These are phyloP conservation scores for Cherax destructor DNA, from an alignment of 1,140 invertebrate species.

Conservation along the genomic window DNA sequence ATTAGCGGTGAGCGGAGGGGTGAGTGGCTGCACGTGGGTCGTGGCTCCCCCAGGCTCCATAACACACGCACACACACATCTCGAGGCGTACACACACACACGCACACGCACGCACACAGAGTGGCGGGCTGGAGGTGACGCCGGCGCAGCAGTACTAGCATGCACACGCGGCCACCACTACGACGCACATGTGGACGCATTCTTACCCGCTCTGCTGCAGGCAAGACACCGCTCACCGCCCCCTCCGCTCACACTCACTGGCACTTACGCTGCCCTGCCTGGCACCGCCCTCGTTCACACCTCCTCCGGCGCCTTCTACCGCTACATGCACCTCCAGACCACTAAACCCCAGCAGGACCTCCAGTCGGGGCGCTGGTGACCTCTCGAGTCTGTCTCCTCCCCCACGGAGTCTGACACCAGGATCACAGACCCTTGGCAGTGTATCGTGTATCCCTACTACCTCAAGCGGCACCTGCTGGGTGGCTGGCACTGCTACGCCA, in stretches of 20 bases:
- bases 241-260: conserved; percentile 58
- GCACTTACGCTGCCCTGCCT: conserved; percentile 27
- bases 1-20: background rate
- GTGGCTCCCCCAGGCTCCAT: conserved; percentile 25
- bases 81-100: conserved; percentile 39
- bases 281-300: conserved; percentile 37
- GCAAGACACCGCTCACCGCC: conserved; percentile 52
- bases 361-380: background rate
- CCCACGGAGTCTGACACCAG: conserved; percentile 20
- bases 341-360: background rate
- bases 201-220: conserved; percentile 60
- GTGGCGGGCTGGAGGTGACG: conserved; percentile 53
- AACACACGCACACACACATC: conserved; percentile 31
- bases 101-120: conserved; percentile 15
- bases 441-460: conserved; percentile 38
- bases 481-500: conserved; percentile 4
- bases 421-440: conserved; percentile 52
- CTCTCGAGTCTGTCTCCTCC: background rate
- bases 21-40: conserved; percentile 48
- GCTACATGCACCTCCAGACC: background rate
- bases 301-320: conserved; percentile 21
- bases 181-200: conserved; percentile 61
- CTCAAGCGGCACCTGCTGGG: conserved; percentile 45
- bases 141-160: conserved; percentile 44
- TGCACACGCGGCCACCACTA: conserved; percentile 60